Evolutionary conservation across 2,113 vertebrate species (phyloP), one percentile per base, ranked within the genome.

Genomic region (Brachyhypopomus gauderio): DNA sequence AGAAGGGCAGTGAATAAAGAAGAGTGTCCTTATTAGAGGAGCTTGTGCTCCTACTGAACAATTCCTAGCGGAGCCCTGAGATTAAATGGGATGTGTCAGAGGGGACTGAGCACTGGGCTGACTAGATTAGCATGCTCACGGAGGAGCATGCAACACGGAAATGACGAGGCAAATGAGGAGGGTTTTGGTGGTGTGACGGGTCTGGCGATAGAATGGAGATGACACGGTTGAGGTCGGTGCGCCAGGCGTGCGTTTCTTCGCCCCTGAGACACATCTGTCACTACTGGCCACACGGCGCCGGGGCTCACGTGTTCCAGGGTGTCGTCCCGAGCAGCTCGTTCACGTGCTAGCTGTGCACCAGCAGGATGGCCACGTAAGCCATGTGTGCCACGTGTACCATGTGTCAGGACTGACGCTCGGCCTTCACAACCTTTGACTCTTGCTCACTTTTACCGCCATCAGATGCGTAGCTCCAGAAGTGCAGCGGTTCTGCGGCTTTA

Each of bases 21-120:
- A 82, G 78, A 83, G 60, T 77, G 87, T 86, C 87, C 88, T 88
- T 87, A 87, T 86, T 89, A 88, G 81, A 84, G 80, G 83, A 88
- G 86, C 87, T 85, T 87, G 85, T 41, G 78, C 86, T 85, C 78
- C 79, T 85, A 83, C 78, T 48, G 72, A 80, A 84, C 77, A 84
- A 86, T 84, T 86, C 88, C 88, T 84, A 56, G 41, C 45, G 88
- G 88, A 71, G 80, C 60, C 30, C 67, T 3, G 12, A 83, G 83
- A 85, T 84, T 83, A 88, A 88, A 88, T 88, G 84, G 85, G 81
- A 87, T 85, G 77, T 84, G 74, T 89, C 82, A 82, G 82, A 79
- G 82, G 82, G 86, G 85, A 86, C 72, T 71, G 82, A 78, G 79
- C 45, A 73, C 48, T 60, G 73, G 74, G 77, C 78, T 66, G 67